phyloP scores from a whole-genome alignment of 2,888 invertebrate genomes.

The Venusia cambrica region DNA sequence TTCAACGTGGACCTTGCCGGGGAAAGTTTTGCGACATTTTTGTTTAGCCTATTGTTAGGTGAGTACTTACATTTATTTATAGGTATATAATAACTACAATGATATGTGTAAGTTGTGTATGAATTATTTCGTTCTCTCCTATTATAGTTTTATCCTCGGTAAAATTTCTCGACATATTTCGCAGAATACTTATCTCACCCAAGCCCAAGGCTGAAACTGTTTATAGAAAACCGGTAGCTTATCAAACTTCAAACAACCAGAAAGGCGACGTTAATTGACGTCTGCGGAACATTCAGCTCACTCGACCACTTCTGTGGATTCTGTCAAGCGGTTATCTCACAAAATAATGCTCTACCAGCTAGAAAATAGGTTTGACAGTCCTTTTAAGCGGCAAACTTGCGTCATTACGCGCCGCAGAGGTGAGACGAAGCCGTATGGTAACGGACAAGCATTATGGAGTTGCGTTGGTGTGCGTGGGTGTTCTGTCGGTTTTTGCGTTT shows the following conservation, averaged over 20 bases:
- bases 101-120: too few relatives aligned
- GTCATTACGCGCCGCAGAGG: conserved; percentile 66
- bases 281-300: conserved; percentile 64
- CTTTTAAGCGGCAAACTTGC: conserved; percentile 39
- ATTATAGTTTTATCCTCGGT: too few relatives aligned
- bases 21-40: conserved; percentile 17
- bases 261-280: conserved; percentile 67
- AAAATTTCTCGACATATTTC: too few relatives aligned
- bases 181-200: too few relatives aligned
- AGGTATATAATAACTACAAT: too few relatives aligned
- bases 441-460: conserved; percentile 72
- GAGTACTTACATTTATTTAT: too few relatives aligned
- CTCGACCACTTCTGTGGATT: conserved; percentile 54
- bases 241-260: conserved; percentile 45
- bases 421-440: conserved; percentile 74
- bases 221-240: conserved; percentile 26
- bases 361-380: conserved; percentile 35
- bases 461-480: conserved; percentile 51
- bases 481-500: conserved; percentile 20
- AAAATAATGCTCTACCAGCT: conserved; percentile 16
- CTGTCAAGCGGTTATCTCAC: conserved; percentile 17
- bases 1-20: conserved; percentile 16
- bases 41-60: too few relatives aligned
- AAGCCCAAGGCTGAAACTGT: conserved; percentile 19
- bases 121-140: too few relatives aligned